These are phyloP conservation scores for Babylonia areolata DNA, from an alignment of 1,140 invertebrate genomes.

Conservation along the genomic window DNA sequence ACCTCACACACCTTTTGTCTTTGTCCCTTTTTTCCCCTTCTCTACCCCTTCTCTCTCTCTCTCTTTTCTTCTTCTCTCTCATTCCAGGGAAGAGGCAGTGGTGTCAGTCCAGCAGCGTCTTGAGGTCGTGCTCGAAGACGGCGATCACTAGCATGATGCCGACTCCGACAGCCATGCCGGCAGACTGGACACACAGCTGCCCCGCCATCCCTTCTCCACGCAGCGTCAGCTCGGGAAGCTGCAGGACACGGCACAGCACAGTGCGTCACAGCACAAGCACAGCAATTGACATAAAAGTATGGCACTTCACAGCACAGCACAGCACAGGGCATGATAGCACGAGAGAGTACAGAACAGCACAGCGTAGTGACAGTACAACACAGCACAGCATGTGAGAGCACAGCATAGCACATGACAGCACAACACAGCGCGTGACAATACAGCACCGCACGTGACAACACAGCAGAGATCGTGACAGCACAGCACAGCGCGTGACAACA, in stretches of 20 bases:
- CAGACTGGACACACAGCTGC: conserved; percentile 80
- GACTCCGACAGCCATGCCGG: conserved; percentile 87
- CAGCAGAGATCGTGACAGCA: neutral
- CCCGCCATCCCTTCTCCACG: neutral
- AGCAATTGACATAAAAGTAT: too few species aligned
- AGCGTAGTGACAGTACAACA: neutral
- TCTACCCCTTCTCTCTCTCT: too few species aligned
- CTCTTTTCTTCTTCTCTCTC: neutral
- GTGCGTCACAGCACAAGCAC: too few species aligned
- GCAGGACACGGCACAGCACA: neutral
- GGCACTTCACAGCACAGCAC: too few species aligned
- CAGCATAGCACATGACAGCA: too few species aligned
- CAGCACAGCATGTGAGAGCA: too few species aligned
- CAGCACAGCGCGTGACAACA: neutral
- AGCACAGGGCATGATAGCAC: neutral
- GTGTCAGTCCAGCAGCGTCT: conserved; percentile 47
- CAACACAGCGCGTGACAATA: too few species aligned
- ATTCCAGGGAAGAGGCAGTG: neutral
- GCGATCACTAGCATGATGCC: conserved; percentile 94
- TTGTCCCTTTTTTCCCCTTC: neutral
- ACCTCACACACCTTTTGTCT: neutral
- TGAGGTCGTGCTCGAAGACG: conserved; percentile 89
- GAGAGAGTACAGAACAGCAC: too few species aligned
- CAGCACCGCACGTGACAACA: neutral
- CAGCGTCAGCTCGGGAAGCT: conserved; percentile 25